phyloP scores from a whole-genome alignment of 2,888 invertebrate genomes.

The Cerceris ruficornis region DNA sequence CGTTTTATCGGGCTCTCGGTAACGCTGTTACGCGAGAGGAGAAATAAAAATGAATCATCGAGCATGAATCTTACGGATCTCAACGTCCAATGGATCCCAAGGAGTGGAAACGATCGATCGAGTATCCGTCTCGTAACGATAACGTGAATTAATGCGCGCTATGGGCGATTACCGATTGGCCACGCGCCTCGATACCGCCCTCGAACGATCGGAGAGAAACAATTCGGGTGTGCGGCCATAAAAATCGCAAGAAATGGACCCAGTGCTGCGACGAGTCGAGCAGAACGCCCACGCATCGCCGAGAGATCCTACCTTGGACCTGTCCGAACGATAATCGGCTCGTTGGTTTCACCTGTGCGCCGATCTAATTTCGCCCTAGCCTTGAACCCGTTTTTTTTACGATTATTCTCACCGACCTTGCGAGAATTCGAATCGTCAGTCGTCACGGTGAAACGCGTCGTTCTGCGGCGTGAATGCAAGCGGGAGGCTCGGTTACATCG shows the following conservation, averaged over 20 bases:
- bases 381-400: slow-evolving; percentile 14
- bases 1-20: slow-evolving; percentile 3
- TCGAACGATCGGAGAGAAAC: slow-evolving; percentile 56
- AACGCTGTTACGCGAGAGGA: too few relatives aligned
- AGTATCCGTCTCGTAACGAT: slow-evolving; percentile 66
- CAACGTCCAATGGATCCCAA: too few relatives aligned
- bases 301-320: slow-evolving; percentile 6
- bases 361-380: slow-evolving; percentile 40
- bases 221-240: slow-evolving; percentile 56
- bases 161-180: slow-evolving; percentile 76
- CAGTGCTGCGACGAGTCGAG: slow-evolving; percentile 22
- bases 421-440: too few relatives aligned
- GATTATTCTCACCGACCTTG: too few relatives aligned
- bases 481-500: too few relatives aligned
- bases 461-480: not conserved
- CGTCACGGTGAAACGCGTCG: too few relatives aligned
- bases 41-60: too few relatives aligned
- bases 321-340: slow-evolving; percentile 39
- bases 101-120: too few relatives aligned
- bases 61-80: too few relatives aligned
- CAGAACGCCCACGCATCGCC: slow-evolving; percentile 45
- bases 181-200: slow-evolving; percentile 72
- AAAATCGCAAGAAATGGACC: slow-evolving; percentile 49
- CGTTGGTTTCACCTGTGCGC: slow-evolving; percentile 58
- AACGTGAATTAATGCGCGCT: slow-evolving; percentile 65